Percentiles rank a stretch among this genome's conserved stretches.
These are phyloP conservation scores for Tringa solitaria DNA, from an alignment of 2,113 vertebrate genomes.

Conservation along the genomic window DNA sequence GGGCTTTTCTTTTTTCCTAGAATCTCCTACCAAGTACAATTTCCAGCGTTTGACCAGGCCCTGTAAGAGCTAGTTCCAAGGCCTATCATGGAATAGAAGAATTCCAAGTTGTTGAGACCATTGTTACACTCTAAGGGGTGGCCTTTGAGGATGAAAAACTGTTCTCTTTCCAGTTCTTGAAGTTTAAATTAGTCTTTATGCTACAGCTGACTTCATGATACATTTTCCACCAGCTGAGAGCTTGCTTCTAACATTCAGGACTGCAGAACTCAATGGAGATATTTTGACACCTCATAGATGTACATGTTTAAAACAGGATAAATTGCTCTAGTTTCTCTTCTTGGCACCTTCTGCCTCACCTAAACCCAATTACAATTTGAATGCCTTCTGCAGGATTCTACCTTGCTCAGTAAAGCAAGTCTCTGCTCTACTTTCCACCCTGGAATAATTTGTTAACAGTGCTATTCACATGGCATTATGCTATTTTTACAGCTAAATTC, in stretches of 20 bases:
- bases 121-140: background rate
- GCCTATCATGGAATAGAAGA: background rate
- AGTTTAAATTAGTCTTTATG: background rate
- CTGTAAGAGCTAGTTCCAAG: background rate
- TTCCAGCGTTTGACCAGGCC: background rate
- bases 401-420: background rate
- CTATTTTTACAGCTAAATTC: background rate
- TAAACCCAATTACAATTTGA: background rate
- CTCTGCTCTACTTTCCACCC: background rate
- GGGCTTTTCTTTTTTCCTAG: background rate
- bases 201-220: background rate
- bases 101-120: background rate
- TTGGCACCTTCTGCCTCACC: background rate
- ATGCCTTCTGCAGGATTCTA: background rate
- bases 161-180: background rate
- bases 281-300: background rate
- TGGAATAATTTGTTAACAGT: background rate
- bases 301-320: background rate
- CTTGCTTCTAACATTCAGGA: background rate
- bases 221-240: background rate
- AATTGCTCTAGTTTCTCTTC: background rate
- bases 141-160: background rate
- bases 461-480: background rate
- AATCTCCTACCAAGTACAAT: background rate
- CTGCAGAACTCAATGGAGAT: background rate